Percentiles rank a stretch among this genome's conserved stretches.
Evolutionary conservation across 2,888 invertebrate genomes (phyloP).

Genomic region (Papilio gigon): DNA sequence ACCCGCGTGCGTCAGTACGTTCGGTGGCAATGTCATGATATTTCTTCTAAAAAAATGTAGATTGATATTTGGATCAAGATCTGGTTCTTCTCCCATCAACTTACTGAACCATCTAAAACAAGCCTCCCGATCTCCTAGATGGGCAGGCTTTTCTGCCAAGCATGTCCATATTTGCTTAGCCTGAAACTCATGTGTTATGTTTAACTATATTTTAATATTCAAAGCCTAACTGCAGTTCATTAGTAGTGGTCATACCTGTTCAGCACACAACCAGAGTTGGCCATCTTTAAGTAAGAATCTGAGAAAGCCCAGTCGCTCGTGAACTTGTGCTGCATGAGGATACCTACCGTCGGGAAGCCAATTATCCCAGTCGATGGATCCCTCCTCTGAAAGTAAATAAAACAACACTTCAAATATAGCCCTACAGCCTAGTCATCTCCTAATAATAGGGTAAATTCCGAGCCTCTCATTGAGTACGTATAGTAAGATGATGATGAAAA

Average conservation of each 20-base stretch:
- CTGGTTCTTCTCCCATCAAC: slow-evolving; percentile 97
- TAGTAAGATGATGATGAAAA: too few relatives aligned
- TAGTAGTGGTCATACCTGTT: slow-evolving; percentile 83
- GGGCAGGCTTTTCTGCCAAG: slow-evolving; percentile 96
- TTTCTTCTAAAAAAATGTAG: slow-evolving; percentile 98
- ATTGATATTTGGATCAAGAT: slow-evolving; percentile 97
- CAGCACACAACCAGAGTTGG: slow-evolving; percentile 97
- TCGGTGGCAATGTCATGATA: slow-evolving; percentile 94
- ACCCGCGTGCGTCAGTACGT: slow-evolving; percentile 95
- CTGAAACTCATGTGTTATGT: slow-evolving; percentile 53
- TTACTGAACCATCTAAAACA: slow-evolving; percentile 99
- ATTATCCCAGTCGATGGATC: slow-evolving; percentile 89
- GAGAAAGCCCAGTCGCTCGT: slow-evolving; percentile 96
- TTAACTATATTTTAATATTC: slow-evolving; percentile 2
- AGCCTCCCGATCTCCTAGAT: slow-evolving; percentile 95
- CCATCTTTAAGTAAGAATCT: slow-evolving; percentile 97
- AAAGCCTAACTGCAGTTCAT: slow-evolving; percentile 31
- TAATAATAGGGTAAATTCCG: too few relatives aligned
- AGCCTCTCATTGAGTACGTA: too few relatives aligned
- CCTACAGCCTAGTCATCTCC: too few relatives aligned
- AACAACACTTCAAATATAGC: background rate
- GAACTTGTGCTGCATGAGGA: slow-evolving; percentile 95
- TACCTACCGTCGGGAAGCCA: slow-evolving; percentile 94
- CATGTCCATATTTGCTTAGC: slow-evolving; percentile 99
- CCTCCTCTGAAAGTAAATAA: slow-evolving; percentile 81